Evolutionary conservation across 1,140 invertebrate genomes (phyloP).

Genomic region (Coenobita brevimanus): DNA sequence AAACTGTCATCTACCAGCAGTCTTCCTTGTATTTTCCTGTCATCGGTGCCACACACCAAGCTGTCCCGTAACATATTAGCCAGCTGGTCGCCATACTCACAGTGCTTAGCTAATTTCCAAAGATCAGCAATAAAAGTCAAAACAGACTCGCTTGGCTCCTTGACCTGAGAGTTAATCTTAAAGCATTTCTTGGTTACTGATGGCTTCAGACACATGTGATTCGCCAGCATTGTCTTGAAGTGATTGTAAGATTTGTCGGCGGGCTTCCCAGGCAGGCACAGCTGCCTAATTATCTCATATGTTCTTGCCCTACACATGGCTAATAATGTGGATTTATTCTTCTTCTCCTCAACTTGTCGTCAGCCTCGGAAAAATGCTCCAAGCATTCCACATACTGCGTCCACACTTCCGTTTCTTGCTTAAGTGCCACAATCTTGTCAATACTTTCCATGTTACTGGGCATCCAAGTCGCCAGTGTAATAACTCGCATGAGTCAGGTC

Average conservation of each 20-base stretch:
- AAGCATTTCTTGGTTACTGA: conserved; percentile 1
- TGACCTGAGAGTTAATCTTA: conserved; percentile 9
- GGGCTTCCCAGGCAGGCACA: not conserved
- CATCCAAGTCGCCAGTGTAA: conserved; percentile 8
- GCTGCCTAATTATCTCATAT: not conserved
- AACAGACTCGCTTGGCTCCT: not conserved
- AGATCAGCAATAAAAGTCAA: not conserved
- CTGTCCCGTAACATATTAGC: not conserved
- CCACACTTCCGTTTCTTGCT: conserved; percentile 24
- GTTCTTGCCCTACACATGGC: conserved; percentile 31
- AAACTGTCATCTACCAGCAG: not conserved
- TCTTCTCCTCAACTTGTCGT: conserved; percentile 12
- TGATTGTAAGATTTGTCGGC: not conserved
- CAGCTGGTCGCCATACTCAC: not conserved
- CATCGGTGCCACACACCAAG: not conserved
- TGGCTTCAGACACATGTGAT: conserved; percentile 17
- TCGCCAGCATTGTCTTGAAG: not conserved
- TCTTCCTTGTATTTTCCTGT: not conserved
- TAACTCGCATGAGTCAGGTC: no score
- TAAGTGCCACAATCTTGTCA: not conserved
- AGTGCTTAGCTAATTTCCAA: conserved; percentile 4
- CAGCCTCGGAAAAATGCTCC: conserved; percentile 13
- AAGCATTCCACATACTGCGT: conserved; percentile 4
- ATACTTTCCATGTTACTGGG: not conserved
- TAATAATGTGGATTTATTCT: not conserved